phyloP scores from a whole-genome alignment of 2,888 invertebrate species.

The Dasypolia templi region DNA sequence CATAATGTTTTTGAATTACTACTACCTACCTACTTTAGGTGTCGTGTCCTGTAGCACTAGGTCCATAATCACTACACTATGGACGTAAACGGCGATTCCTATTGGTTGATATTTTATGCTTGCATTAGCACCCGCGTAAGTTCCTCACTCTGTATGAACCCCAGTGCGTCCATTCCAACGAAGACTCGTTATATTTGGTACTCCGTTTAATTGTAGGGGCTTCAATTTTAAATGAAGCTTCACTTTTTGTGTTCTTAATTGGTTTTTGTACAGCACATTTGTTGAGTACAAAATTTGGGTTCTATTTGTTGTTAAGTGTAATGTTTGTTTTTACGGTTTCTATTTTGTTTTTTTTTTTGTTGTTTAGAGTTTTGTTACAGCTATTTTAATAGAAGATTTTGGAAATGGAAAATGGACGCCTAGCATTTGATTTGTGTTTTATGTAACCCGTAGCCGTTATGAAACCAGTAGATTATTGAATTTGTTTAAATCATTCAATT shows the following conservation, averaged over 20 bases:
- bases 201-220: constrained; percentile 16
- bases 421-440: no score
- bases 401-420: no score
- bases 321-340: not conserved
- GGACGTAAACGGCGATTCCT: not conserved
- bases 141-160: not conserved
- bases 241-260: constrained; percentile 14
- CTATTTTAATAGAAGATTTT: no score
- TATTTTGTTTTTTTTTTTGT: no score
- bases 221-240: constrained; percentile 30
- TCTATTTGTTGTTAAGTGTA: not conserved
- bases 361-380: no score
- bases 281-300: constrained; percentile 6
- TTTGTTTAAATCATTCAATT: no score
- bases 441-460: no score
- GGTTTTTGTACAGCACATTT: constrained; percentile 22
- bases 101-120: not conserved
- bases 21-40: not conserved
- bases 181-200: not conserved
- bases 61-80: not conserved
- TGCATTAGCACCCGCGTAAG: not conserved
- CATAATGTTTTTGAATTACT: no score
- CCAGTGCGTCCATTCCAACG: not conserved
- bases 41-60: not conserved
- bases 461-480: no score